phyloP scores from a whole-genome alignment of 2,888 invertebrate genomes.

The Yponomeuta sedellus region DNA sequence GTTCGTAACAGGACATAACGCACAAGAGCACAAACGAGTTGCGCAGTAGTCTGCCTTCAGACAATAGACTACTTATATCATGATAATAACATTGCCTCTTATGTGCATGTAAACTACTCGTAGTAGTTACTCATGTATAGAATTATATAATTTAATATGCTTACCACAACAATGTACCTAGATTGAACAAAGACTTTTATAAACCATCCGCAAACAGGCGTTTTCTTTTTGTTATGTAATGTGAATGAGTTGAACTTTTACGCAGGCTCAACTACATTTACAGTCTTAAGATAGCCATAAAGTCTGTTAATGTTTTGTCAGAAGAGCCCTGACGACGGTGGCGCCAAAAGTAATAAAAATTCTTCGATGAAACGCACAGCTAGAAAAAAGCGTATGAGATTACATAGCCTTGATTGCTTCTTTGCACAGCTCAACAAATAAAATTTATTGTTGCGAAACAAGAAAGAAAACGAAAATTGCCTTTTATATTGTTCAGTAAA shows the following conservation, averaged over 20 bases:
- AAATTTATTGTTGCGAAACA: conserved; percentile 15
- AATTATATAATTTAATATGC: conserved; percentile 23
- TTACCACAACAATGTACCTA: conserved; percentile 41
- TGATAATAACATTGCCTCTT: conserved; percentile 39
- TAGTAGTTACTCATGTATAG: neutral
- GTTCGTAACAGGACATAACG: neutral
- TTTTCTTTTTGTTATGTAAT: neutral
- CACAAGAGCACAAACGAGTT: conserved; percentile 11
- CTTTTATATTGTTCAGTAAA: conserved; percentile 28
- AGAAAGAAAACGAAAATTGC: conserved; percentile 20
- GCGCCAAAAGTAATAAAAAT: conserved; percentile 17
- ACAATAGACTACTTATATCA: conserved; percentile 55
- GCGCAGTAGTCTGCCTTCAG: conserved; percentile 55
- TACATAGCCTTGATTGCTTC: conserved; percentile 13
- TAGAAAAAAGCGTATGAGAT: conserved; percentile 13
- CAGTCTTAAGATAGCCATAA: conserved; percentile 11
- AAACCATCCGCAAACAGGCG: neutral
- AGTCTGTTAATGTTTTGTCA: conserved; percentile 13
- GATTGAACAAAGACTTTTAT: conserved; percentile 6
- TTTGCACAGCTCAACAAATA: conserved; percentile 16
- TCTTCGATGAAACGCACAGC: conserved; percentile 11
- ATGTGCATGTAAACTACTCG: conserved; percentile 18
- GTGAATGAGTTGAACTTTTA: conserved; percentile 12
- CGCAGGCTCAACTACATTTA: conserved; percentile 13
- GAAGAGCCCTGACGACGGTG: conserved; percentile 14